Evolutionary conservation across 2,888 invertebrate genomes (phyloP).

Genomic region (Catocala fraxini): DNA sequence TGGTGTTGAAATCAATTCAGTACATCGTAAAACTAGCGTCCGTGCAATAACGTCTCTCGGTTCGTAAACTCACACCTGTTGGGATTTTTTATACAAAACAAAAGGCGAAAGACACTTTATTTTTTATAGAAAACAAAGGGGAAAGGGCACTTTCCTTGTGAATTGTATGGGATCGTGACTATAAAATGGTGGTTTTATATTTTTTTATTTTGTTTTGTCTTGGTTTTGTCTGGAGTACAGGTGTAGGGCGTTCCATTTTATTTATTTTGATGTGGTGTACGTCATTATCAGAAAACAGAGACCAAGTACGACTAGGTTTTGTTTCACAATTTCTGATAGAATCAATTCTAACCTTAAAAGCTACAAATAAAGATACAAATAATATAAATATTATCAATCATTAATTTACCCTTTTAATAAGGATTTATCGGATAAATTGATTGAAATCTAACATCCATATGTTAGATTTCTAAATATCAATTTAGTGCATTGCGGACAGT

Average conservation of each 20-base stretch:
- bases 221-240: not conserved
- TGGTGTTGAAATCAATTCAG: constrained; percentile 53
- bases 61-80: constrained; percentile 37
- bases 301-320: no score
- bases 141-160: not conserved
- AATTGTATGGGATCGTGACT: not conserved
- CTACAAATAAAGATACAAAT: no score
- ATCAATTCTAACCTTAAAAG: no score
- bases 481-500: no score
- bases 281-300: no score
- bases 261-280: not conserved
- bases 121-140: constrained; percentile 14
- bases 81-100: constrained; percentile 35
- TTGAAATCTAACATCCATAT: no score
- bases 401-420: no score
- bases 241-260: not conserved
- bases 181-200: constrained; percentile 11
- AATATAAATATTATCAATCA: no score
- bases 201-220: not conserved
- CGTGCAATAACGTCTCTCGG: constrained; percentile 28
- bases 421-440: no score
- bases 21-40: constrained; percentile 36
- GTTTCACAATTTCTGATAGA: no score
- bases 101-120: constrained; percentile 12
- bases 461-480: no score